Evolutionary conservation across 1,140 invertebrate species (phyloP).

Genomic region (Tigriopus japonicus): DNA sequence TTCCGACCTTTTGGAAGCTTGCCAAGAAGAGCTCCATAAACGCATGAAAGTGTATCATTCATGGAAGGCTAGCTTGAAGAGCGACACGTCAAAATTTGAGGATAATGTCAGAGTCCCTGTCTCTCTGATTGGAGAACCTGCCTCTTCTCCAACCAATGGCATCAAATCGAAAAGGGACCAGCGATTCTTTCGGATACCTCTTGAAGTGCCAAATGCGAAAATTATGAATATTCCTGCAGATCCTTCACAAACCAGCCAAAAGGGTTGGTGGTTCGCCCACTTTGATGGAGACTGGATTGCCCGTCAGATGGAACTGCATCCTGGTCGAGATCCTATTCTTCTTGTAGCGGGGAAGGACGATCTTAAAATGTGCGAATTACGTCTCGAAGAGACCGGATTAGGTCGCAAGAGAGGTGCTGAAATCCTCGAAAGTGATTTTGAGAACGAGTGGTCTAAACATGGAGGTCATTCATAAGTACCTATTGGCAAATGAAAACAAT

Average conservation of each 20-base stretch:
- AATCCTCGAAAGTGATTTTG: slow-evolving; percentile 76
- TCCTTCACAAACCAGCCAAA: slow-evolving; percentile 25
- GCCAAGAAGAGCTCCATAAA: slow-evolving; percentile 87
- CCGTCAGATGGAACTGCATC: slow-evolving; percentile 88
- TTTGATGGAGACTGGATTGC: slow-evolving; percentile 94
- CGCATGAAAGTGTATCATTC: slow-evolving; percentile 90
- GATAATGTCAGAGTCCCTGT: slow-evolving; percentile 67
- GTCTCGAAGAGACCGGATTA: slow-evolving; percentile 80
- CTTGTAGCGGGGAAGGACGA: slow-evolving; percentile 80
- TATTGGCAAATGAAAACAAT: too few relatives aligned
- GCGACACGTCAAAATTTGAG: slow-evolving; percentile 56
- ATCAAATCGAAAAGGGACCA: slow-evolving; percentile 39
- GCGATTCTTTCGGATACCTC: slow-evolving; percentile 84
- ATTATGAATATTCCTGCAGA: not conserved
- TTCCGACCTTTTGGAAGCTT: slow-evolving; percentile 72
- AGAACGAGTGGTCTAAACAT: slow-evolving; percentile 62
- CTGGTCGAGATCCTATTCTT: slow-evolving; percentile 68
- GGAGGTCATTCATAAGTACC: slow-evolving; percentile 42
- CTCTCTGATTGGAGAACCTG: slow-evolving; percentile 48
- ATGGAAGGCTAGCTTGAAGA: slow-evolving; percentile 88
- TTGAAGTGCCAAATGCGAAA: slow-evolving; percentile 43
- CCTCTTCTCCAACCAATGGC: slow-evolving; percentile 39
- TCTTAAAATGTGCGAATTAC: slow-evolving; percentile 95
- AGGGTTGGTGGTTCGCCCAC: slow-evolving; percentile 91
- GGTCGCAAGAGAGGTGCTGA: slow-evolving; percentile 85